phyloP scores from a whole-genome alignment of 2,888 invertebrate species.

The Scrobipalpa atriplicella region DNA sequence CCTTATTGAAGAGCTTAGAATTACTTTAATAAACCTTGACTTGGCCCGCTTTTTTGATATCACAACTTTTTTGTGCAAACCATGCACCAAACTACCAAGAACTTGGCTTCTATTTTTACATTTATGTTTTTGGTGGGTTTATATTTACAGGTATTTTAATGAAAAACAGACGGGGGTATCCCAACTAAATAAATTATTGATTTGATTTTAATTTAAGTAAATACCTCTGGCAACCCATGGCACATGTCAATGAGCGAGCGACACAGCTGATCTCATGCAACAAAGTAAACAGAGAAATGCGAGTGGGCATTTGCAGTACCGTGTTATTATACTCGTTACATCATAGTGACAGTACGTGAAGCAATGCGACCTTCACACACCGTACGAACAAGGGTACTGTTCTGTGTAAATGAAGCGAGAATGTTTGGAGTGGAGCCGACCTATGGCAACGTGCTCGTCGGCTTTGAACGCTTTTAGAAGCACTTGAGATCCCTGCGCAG shows the following conservation, averaged over 20 bases:
- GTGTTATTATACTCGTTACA: slow-evolving; percentile 10
- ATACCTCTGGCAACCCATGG: neutral
- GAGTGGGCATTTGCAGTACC: neutral
- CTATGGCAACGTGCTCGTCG: slow-evolving; percentile 46
- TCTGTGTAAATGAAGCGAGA: neutral
- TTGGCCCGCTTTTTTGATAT: too few species aligned
- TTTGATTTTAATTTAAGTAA: too few species aligned
- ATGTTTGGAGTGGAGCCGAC: slow-evolving; percentile 40
- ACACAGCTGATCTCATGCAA: neutral
- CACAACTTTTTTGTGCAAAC: too few species aligned
- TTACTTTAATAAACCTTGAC: too few species aligned
- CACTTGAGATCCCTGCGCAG: slow-evolving; percentile 55
- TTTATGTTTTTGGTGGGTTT: too few species aligned
- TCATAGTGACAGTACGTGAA: neutral
- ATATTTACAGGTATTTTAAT: too few species aligned
- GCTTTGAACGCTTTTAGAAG: slow-evolving; percentile 49
- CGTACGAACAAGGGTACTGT: neutral
- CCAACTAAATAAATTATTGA: too few species aligned
- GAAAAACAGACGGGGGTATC: too few species aligned
- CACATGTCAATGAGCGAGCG: slow-evolving; percentile 4
- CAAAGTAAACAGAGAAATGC: slow-evolving; percentile 16
- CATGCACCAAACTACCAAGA: too few species aligned
- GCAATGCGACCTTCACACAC: neutral
- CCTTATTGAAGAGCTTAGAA: too few species aligned
- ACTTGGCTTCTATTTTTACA: too few species aligned